Conservation (phyloP, 2,888 invertebrate species). For the Dendrolimus houi region DNA sequence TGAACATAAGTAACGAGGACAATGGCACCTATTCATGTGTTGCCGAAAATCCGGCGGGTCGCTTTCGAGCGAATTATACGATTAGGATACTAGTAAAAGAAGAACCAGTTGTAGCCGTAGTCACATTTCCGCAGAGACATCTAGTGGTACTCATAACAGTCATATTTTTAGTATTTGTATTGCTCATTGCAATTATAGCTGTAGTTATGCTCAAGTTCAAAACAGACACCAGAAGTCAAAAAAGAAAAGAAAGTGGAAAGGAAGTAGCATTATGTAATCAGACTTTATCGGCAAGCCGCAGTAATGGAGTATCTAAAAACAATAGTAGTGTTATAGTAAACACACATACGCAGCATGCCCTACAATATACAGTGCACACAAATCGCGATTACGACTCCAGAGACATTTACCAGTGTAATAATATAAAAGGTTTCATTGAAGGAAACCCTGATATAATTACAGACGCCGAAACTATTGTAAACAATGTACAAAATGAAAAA, state of each 20-base stretch:
- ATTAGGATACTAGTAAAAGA: conserved; percentile 85
- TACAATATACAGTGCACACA: conserved; percentile 67
- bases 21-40: conserved; percentile 91
- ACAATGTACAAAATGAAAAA: conserved; percentile 66
- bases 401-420: conserved; percentile 65
- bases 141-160: conserved; percentile 82
- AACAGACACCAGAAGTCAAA: conserved; percentile 61
- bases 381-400: conserved; percentile 76
- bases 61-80: conserved; percentile 87
- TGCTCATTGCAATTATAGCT: conserved; percentile 80
- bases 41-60: conserved; percentile 91
- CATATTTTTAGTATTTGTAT: conserved; percentile 78
- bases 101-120: conserved; percentile 81
- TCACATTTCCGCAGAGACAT: conserved; percentile 82
- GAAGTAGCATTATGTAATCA: conserved; percentile 78
- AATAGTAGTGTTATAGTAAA: conserved; percentile 73
- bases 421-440: conserved; percentile 75
- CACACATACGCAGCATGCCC: conserved; percentile 76
- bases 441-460: conserved; percentile 89
- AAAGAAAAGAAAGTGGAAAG: conserved; percentile 78
- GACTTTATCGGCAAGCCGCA: conserved; percentile 57
- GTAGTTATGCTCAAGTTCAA: conserved; percentile 77
- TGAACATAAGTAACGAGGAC: conserved; percentile 85
- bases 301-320: conserved; percentile 71
- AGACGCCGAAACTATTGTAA: conserved; percentile 80